Evolutionary conservation across 1,140 invertebrate species (phyloP), one percentile per base, ranked within the genome.

Genomic region (Platyscapa corneri): DNA sequence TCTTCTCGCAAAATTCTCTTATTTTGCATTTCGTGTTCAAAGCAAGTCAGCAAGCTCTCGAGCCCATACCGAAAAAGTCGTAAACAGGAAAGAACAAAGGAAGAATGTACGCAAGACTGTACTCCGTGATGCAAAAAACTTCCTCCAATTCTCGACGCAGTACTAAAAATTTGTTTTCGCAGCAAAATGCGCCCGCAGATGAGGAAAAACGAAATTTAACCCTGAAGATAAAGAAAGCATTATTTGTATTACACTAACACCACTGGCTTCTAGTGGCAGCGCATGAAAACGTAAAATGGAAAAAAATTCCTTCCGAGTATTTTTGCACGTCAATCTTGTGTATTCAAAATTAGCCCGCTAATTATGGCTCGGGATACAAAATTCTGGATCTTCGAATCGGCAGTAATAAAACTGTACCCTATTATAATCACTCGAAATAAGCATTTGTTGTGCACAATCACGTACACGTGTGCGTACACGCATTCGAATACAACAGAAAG

Each of bases 71-170:
- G 23, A 53, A 74, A 75, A 75, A 30, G n/a, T 49, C 42, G 75
- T 78, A 76, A 78, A 84, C 75, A 53, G 74, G 23, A 64, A 78
- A 78, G 82, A 84, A 84, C 82, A 84, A 84, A 84, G 75, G 82
- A 77, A 14, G 37, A 83, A 49, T 60, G 56, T 76, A 49, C 27
- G 74, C 53, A 49, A 60, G 65, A 27, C 53, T 39, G 42, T n/a
- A 67, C 34, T 30, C 49, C 67, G 27, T 60, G 49, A 75, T 32
- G 46, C 70, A 82, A 74, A 72, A 72, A 74, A 42, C 37, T 39
- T 74, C 39, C n/a, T 74, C 30, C 23, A 14, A 74, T 10, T 12
- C 37, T 7, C 70, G 16, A 7, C 23, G 23, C 32, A 42, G 20
- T 10, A 14, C 64, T 67, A 67, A 34, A 56, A 78, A 78, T 78